Evolutionary conservation across 1,140 invertebrate genomes (phyloP).

Genomic region (Hyposmocoma kahamanoa): DNA sequence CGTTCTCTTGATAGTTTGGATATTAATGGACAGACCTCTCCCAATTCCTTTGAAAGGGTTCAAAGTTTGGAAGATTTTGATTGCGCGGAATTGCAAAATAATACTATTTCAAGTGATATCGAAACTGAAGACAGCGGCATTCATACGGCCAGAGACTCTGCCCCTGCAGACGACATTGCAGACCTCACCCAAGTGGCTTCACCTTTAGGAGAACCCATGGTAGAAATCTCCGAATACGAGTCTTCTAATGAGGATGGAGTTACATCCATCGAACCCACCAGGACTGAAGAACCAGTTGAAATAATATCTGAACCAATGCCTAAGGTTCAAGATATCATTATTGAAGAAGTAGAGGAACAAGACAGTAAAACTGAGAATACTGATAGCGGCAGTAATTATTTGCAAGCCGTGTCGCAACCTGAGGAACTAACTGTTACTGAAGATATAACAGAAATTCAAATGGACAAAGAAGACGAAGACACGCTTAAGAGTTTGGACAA

Average conservation of each 20-base stretch:
- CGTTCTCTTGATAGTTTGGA: slow-evolving; percentile 80
- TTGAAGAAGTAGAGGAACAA: slow-evolving; percentile 54
- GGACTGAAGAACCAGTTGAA: slow-evolving; percentile 36
- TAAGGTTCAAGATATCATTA: slow-evolving; percentile 36
- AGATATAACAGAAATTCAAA: slow-evolving; percentile 63
- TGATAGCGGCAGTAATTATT: slow-evolving; percentile 61
- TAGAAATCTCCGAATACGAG: slow-evolving; percentile 64
- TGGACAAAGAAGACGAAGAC: slow-evolving; percentile 71
- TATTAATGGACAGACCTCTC: slow-evolving; percentile 66
- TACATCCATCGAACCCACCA: slow-evolving; percentile 31
- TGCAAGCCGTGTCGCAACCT: slow-evolving; percentile 62
- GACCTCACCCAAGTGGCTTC: slow-evolving; percentile 69
- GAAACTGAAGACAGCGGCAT: slow-evolving; percentile 88
- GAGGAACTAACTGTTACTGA: slow-evolving; percentile 63
- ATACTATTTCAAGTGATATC: slow-evolving; percentile 75
- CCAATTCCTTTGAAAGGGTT: slow-evolving; percentile 77
- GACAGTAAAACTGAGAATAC: slow-evolving; percentile 53
- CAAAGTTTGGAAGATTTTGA: slow-evolving; percentile 79
- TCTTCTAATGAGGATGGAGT: slow-evolving; percentile 59
- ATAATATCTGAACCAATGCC: slow-evolving; percentile 24
- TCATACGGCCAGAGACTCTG: slow-evolving; percentile 85
- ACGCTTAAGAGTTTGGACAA: slow-evolving; percentile 70
- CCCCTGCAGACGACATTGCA: slow-evolving; percentile 81
- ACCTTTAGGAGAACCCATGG: slow-evolving; percentile 63
- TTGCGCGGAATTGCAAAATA: slow-evolving; percentile 68